Percentiles rank a stretch among this genome's conserved stretches.
Conservation (phyloP, 1,140 invertebrate genomes). For the Apocrypta bakeri region DNA sequence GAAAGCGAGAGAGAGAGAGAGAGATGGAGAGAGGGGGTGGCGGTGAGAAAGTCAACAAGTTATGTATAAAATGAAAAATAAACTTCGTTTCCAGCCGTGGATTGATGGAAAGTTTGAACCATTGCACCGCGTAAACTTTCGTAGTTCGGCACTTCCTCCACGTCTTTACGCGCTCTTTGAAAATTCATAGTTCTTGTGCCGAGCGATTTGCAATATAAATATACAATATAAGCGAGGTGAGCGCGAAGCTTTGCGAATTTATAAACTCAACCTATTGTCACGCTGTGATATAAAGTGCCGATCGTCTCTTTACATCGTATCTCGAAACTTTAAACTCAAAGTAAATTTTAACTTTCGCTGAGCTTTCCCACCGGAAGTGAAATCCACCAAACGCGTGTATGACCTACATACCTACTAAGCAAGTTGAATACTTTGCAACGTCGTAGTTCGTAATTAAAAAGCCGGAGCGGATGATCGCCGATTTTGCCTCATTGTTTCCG, state of each 20-base stretch:
- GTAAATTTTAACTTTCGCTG: too few species aligned
- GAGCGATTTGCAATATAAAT: not conserved
- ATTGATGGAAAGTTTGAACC: conserved; percentile 15
- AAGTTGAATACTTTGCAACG: too few species aligned
- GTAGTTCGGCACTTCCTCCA: not conserved
- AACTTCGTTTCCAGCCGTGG: not conserved
- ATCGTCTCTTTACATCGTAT: too few species aligned
- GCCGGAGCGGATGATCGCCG: not conserved
- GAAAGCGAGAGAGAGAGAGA: not conserved
- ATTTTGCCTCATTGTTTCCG: not conserved
- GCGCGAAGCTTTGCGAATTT: too few species aligned
- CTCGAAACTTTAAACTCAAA: too few species aligned
- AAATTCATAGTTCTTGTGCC: not conserved
- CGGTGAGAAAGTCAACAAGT: conserved; percentile 32
- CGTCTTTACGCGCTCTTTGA: not conserved
- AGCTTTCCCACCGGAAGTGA: too few species aligned
- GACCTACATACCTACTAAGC: too few species aligned
- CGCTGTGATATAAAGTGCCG: not conserved
- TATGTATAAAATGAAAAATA: conserved; percentile 29
- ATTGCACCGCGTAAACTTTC: conserved; percentile 2
- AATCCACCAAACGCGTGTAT: too few species aligned
- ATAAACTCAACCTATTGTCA: too few species aligned
- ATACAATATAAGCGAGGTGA: too few species aligned
- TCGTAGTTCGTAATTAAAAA: conserved; percentile 17
- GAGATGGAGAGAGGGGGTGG: not conserved